Evolutionary conservation across 92 coral and sea anemone species (phyloP), one percentile per base, ranked within the genome.

Genomic region (Muricea muricata): DNA sequence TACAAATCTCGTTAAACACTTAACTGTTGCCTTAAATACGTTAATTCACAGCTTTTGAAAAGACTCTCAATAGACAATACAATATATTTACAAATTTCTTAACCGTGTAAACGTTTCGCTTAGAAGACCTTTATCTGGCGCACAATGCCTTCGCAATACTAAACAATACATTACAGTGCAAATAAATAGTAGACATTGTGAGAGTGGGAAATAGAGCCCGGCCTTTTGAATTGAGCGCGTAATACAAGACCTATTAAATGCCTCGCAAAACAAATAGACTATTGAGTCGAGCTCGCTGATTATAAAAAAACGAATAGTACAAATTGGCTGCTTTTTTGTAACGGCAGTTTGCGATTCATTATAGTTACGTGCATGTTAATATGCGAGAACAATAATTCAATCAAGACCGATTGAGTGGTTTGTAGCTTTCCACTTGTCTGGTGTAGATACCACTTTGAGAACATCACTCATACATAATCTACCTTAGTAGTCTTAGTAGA

Each of bases 1-100:
- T 37, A 20, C 39, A 17, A 4, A 42, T 28, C 15, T 25, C 20
- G 78, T 40, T 71, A 40, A 30, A 40, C 20, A 30, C 11, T 24
- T 71, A 71, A 71, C 35, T 71, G 46, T 37, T 18, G 20, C 78
- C 3, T 24, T 75, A 52, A 75, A 56, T 10, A 29, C 61, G 29
- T 50, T 75, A 75, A 75, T 75, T 75, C 80, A 23, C 33, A 35
- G 60, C 79, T 47, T 31, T 73, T 73, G 33, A 73, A 73, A 31
- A 47, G 45, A 31, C 26, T 3, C 57, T 32, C 41, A 31, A 34
- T 0, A 47, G 21, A 75, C 80, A 75, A 75, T 75, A 48, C 80
- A 8, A 0, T 15, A 24, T 48, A 26, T 75, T 48, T 26, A 75
- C 80, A 47, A 48, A 45, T 47, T 75, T 75, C 65, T 75, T 75